A percentile compares a stretch with the other conserved stretches of the same genome.
phyloP scores from a whole-genome alignment of 2,888 invertebrate species.

The Hyposoter didymator region DNA sequence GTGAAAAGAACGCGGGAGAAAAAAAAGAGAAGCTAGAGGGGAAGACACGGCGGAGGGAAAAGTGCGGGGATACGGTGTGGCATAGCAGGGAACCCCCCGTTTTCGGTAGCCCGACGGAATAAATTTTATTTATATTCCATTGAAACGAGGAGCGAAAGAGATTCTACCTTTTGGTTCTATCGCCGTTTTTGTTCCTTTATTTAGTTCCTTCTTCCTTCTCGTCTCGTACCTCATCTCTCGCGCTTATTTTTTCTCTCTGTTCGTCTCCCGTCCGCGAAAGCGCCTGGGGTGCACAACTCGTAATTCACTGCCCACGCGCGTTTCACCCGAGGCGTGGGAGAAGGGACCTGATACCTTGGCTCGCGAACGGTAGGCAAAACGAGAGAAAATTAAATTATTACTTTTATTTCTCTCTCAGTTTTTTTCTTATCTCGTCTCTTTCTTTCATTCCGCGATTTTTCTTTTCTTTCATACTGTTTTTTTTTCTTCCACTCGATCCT shows the following conservation, averaged over 20 bases:
- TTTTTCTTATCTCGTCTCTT: background rate
- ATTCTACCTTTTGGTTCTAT: conserved; percentile 64
- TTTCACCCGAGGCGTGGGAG: conserved; percentile 61
- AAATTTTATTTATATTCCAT: conserved; percentile 79
- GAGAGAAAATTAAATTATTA: conserved; percentile 67
- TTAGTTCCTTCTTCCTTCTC: conserved; percentile 27
- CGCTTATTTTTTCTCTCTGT: conserved; percentile 53
- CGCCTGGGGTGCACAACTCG: conserved; percentile 73
- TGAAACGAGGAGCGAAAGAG: conserved; percentile 76
- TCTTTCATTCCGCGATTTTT: background rate
- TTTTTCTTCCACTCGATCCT: conserved; percentile 21
- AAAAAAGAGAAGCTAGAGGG: conserved; percentile 33
- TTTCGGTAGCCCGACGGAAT: conserved; percentile 76
- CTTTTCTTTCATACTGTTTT: conserved; percentile 25
- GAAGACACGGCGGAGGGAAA: conserved; percentile 12
- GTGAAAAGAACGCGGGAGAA: conserved; percentile 26
- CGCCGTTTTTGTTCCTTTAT: conserved; percentile 26
- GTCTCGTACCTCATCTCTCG: conserved; percentile 53
- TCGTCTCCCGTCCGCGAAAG: conserved; percentile 54
- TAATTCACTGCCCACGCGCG: conserved; percentile 77
- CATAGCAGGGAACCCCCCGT: conserved; percentile 59
- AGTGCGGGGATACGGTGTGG: conserved; percentile 11
- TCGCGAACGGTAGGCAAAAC: conserved; percentile 67
- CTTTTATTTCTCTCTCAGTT: conserved; percentile 4
- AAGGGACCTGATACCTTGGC: conserved; percentile 59